These are phyloP conservation scores for Labrus mixtus DNA, from an alignment of 2,113 vertebrate species.

Conservation along the genomic window DNA sequence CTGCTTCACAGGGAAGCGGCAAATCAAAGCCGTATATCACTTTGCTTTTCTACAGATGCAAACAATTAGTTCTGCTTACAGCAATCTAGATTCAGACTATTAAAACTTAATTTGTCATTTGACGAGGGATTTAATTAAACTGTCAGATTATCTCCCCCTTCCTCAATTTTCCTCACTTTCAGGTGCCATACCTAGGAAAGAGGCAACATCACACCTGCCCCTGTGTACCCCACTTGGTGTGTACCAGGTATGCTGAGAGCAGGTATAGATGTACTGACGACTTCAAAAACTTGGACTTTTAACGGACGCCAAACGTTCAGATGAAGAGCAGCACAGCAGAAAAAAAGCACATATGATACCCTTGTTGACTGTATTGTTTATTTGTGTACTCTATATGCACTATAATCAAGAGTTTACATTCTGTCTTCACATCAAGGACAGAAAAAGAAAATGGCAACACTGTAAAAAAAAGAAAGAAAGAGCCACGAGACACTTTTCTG, in stretches of 20 bases:
- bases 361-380: constrained; percentile 38
- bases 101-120: constrained; percentile 27
- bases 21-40: constrained; percentile 69
- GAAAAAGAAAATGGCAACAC: neutral
- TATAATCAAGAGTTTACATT: constrained; percentile 42
- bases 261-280: constrained; percentile 87
- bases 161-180: constrained; percentile 11
- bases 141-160: constrained; percentile 39
- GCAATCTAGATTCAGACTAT: constrained; percentile 32
- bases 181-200: constrained; percentile 90
- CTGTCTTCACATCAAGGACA: constrained; percentile 16
- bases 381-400: constrained; percentile 70
- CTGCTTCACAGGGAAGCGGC: constrained; percentile 19
- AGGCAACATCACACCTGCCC: constrained; percentile 91
- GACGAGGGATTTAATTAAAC: constrained; percentile 28
- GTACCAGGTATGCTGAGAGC: constrained; percentile 81
- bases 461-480: neutral
- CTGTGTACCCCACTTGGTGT: constrained; percentile 87
- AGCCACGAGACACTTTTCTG: constrained; percentile 29
- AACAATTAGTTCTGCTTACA: constrained; percentile 49
- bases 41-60: constrained; percentile 43
- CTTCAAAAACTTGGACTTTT: constrained; percentile 90
- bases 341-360: constrained; percentile 23
- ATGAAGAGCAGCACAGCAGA: constrained; percentile 9
- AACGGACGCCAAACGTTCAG: constrained; percentile 22